Base-by-base conservation (phyloP, 2,888 invertebrate species). In the Petrolisthes manimaculis region DNA sequence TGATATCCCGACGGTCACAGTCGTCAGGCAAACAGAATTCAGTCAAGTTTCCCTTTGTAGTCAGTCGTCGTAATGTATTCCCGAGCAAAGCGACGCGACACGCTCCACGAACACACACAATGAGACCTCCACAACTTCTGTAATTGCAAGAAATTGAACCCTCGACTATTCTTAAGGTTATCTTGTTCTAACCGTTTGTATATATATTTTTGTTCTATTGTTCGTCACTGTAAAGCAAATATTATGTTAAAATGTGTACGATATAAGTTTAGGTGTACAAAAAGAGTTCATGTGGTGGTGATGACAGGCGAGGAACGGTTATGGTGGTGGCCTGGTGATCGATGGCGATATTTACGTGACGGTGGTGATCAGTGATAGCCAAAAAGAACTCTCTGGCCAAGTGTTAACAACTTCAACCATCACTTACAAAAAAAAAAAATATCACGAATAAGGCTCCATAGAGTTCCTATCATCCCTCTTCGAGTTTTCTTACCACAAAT, bases 91-190 rank as follows among this genome's bases (percentile, higher is more conserved):
- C 81, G 5, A n/a, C 18, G 21, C 37, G 67, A 81, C 61, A 81
- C 81, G 81, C 81, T 81, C 81, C 24, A 24, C 5, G 67, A 37
- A 21, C 81, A 81, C 37, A 67, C 81, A 21, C 81, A 67, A 37
- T 81, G 67, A 81, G 67, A 67, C 67, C 67, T 67, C 24, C n/a
- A 81, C 61, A 67, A 61, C 37, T 18, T 9, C 24, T 67, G 81
- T 8, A 67, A 67, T 67, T 81, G 67, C 81, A n/a, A 71, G 71
- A 71, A 6, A 71, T 71, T 14, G 71, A 61, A 61, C 61, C 61
- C 71, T n/a, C 21, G 71, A 71, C 21, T 21, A n/a, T 6, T n/a
- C 71, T 6, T n/a, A n/a, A n/a, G 71, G 14, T 71, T 21, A 12
- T 71, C 71, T 14, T 71, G 71, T 21, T n/a, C 71, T 37, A 37